Conservation (phyloP, 2,113 vertebrate genomes). For the Sakesphorus luctuosus region DNA sequence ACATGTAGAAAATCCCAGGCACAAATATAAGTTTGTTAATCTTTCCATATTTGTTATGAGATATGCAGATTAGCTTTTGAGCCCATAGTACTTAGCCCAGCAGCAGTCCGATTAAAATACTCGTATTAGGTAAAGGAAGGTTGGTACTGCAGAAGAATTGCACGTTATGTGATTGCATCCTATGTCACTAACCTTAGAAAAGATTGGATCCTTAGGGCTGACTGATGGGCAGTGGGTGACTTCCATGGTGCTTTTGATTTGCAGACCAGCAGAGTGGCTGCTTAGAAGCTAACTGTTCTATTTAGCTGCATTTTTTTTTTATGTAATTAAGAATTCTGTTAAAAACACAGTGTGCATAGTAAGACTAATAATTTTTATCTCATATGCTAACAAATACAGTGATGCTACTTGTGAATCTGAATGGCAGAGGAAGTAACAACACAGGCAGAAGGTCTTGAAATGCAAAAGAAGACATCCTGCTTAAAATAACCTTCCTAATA, state of each 20-base stretch:
- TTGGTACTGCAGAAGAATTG: background rate
- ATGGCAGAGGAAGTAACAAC: background rate
- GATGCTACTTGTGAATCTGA: background rate
- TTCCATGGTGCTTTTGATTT: background rate
- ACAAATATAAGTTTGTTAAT: background rate
- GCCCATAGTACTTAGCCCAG: accelerated
- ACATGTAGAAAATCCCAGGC: background rate
- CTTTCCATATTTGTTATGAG: background rate
- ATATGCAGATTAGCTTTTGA: background rate
- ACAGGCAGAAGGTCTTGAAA: background rate
- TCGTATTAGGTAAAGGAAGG: background rate
- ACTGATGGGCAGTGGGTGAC: background rate
- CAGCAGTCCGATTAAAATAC: background rate
- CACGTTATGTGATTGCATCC: background rate
- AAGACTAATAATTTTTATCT: background rate
- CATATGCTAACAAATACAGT: background rate
- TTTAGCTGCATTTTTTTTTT: background rate
- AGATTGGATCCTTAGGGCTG: background rate
- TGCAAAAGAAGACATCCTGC: background rate
- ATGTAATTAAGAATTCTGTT: background rate
- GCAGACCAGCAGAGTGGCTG: background rate
- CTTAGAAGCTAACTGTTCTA: background rate
- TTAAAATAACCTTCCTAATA: background rate
- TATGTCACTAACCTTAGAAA: background rate
- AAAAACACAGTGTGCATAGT: background rate